Percentiles rank a stretch among this genome's conserved stretches.
Evolutionary conservation across 2,797 vertebrate genomes (phyloP).

Genomic region (Lepus oiostolus): DNA sequence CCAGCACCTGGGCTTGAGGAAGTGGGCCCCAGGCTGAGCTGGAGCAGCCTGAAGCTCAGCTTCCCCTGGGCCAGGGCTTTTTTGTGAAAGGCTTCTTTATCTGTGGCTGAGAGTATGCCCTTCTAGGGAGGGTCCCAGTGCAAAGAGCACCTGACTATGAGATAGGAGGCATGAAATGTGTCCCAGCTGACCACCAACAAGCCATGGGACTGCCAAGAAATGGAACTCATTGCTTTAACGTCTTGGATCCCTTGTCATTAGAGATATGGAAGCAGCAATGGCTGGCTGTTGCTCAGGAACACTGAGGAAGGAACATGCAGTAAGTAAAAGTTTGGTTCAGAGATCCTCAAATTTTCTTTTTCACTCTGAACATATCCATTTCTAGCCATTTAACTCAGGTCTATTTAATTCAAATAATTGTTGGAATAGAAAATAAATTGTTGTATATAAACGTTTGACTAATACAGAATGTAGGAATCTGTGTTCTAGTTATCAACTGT

Average conservation of each 20-base stretch:
- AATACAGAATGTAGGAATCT: background rate
- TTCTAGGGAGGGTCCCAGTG: background rate
- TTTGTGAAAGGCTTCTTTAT: background rate
- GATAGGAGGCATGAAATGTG: background rate
- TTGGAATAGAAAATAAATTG: background rate
- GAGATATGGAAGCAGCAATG: background rate
- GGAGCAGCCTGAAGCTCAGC: background rate
- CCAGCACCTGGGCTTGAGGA: background rate
- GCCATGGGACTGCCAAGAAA: background rate
- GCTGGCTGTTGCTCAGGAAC: background rate
- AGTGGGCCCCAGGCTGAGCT: fast-evolving
- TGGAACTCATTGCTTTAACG: background rate
- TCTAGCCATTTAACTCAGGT: background rate
- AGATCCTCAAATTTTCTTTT: background rate
- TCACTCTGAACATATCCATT: background rate
- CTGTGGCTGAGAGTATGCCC: background rate
- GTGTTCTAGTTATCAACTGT: background rate
- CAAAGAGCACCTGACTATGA: background rate
- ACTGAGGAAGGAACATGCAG: background rate
- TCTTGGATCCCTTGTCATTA: background rate
- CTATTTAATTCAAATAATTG: background rate
- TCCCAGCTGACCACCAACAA: background rate
- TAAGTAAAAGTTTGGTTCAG: background rate
- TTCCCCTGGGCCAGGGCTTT: background rate
- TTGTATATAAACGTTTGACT: background rate